phyloP scores from a whole-genome alignment of 2,113 vertebrate species.

The Alexandromys fortis region DNA sequence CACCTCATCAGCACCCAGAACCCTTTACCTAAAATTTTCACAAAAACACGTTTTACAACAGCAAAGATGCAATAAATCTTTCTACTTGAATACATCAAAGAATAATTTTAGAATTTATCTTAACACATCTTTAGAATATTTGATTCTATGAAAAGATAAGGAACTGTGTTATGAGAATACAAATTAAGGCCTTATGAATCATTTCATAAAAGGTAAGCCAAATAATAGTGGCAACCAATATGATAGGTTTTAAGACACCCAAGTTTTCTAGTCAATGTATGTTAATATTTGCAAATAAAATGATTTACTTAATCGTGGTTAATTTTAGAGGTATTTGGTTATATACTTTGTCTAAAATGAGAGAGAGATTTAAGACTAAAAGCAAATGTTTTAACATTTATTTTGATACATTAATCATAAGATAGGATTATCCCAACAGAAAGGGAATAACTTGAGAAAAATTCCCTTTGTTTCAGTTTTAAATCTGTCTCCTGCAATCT shows the following conservation, averaged over 20 bases:
- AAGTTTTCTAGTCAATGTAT: not conserved
- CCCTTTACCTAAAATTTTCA: not conserved
- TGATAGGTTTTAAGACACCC: not conserved
- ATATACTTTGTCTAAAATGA: not conserved
- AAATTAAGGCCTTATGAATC: conserved; percentile 15
- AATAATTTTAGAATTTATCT: not conserved
- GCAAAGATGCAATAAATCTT: not conserved
- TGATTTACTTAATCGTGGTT: not conserved
- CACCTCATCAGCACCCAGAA: not conserved
- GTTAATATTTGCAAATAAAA: not conserved
- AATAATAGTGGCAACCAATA: not conserved
- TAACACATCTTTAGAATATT: not conserved
- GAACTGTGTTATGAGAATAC: not conserved
- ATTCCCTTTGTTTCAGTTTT: conserved; percentile 36
- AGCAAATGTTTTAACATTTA: not conserved
- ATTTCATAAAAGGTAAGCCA: not conserved
- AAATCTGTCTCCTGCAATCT: conserved; percentile 16
- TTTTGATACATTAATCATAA: not conserved
- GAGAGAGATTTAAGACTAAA: conserved; percentile 22
- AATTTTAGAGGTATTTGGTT: not conserved
- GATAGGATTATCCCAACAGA: not conserved
- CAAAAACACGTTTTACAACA: not conserved
- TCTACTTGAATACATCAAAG: not conserved
- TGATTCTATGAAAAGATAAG: conserved; percentile 24
- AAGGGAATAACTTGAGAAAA: not conserved